Evolutionary conservation across 2,888 invertebrate species (phyloP).

Genomic region (Thecophora atra): DNA sequence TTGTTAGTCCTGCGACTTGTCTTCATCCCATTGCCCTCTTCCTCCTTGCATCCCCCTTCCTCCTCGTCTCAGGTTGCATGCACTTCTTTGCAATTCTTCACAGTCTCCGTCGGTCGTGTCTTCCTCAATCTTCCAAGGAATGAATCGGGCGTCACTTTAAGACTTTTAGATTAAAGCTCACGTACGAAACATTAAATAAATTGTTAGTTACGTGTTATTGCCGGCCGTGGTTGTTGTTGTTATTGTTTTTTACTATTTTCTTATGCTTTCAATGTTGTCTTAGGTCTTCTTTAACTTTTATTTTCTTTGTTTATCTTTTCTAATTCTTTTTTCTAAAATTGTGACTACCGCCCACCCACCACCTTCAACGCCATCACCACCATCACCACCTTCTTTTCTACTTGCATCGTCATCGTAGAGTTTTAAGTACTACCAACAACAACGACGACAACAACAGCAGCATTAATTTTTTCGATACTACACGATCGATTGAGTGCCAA

Average conservation of each 20-base stretch:
- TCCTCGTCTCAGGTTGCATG: neutral
- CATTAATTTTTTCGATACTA: conserved; percentile 42
- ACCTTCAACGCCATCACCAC: no score
- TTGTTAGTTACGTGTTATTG: conserved; percentile 59
- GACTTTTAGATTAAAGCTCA: conserved; percentile 57
- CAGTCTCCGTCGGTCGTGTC: conserved; percentile 5
- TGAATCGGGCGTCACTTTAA: conserved; percentile 33
- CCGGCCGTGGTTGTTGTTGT: conserved; percentile 23
- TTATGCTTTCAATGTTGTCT: neutral
- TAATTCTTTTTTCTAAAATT: neutral
- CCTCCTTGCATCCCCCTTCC: neutral
- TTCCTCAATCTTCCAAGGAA: neutral
- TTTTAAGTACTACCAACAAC: neutral
- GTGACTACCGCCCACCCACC: neutral
- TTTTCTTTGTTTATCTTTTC: neutral
- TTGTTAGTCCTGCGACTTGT: conserved; percentile 1
- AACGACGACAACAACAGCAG: neutral
- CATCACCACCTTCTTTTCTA: neutral
- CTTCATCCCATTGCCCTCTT: neutral
- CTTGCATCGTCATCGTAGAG: neutral
- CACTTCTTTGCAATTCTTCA: conserved; percentile 26
- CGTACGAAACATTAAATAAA: conserved; percentile 64
- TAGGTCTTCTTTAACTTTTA: neutral
- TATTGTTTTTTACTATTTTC: conserved; percentile 11
- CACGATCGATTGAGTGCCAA: conserved; percentile 62